Percentiles rank a stretch among this genome's conserved stretches.
These are phyloP conservation scores for Branchipolynoe longqiensis DNA, from an alignment of 2,888 invertebrate species.

Conservation along the genomic window DNA sequence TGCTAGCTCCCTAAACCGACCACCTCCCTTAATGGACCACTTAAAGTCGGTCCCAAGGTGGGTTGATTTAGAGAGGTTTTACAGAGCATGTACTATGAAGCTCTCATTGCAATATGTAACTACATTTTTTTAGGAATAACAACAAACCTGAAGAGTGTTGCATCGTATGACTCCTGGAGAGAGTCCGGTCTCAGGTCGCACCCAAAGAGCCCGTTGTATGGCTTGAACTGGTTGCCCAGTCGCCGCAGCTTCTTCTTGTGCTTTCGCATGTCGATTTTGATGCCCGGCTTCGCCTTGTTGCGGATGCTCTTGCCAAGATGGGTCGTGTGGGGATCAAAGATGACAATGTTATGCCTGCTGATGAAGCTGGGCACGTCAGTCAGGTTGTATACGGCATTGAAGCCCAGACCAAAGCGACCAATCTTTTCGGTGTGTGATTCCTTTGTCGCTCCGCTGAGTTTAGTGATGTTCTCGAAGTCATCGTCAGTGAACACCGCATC, in stretches of 20 bases:
- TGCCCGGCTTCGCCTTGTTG: conserved; percentile 71
- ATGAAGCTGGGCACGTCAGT: conserved; percentile 80
- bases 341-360: conserved; percentile 75
- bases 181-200: conserved; percentile 69
- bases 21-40: no score
- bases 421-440: conserved; percentile 74
- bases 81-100: no score
- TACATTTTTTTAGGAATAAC: background rate
- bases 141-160: conserved; percentile 75
- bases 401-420: conserved; percentile 78
- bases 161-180: conserved; percentile 67
- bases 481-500: conserved; percentile 75
- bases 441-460: conserved; percentile 78
- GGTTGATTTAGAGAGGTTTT: no score
- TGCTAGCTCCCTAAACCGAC: no score
- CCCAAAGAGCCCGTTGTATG: conserved; percentile 74
- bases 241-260: conserved; percentile 68
- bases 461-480: conserved; percentile 78
- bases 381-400: conserved; percentile 80
- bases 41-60: no score
- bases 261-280: conserved; percentile 71
- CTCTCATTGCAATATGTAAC: background rate
- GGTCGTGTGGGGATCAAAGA: conserved; percentile 78
- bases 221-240: conserved; percentile 75
- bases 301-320: conserved; percentile 72